A percentile compares a stretch with the other conserved stretches of the same genome.
phyloP scores from a whole-genome alignment of 2,888 invertebrate genomes.

The Stenolophus ochropezus region DNA sequence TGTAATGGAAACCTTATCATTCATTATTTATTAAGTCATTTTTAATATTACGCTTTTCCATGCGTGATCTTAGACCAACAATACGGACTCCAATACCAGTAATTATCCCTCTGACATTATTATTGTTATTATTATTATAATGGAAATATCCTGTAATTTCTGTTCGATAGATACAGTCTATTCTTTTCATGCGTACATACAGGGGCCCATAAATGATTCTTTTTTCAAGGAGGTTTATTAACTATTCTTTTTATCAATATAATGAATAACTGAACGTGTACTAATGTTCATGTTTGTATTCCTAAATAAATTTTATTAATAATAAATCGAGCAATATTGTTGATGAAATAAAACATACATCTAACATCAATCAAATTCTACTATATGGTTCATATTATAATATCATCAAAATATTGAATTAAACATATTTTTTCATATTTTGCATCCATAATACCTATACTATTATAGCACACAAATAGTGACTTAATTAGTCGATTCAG shows the following conservation, averaged over 20 bases:
- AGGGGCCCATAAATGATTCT: not conserved
- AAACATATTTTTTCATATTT: too few species aligned
- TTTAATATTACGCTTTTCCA: slow-evolving; percentile 68
- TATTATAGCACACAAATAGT: too few species aligned
- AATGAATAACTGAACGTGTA: not conserved
- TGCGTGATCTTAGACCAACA: slow-evolving; percentile 59
- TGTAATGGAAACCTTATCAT: slow-evolving; percentile 63
- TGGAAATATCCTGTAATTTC: slow-evolving; percentile 48
- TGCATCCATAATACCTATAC: too few species aligned
- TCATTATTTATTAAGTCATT: slow-evolving; percentile 72
- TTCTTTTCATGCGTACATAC: slow-evolving; percentile 43
- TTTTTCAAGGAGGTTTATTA: slow-evolving; percentile 27
- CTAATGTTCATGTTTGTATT: slow-evolving; percentile 21
- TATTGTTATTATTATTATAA: slow-evolving; percentile 53
- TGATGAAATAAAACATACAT: too few species aligned
- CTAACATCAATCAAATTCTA: too few species aligned
- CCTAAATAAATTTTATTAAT: not conserved
- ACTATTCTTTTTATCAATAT: slow-evolving; percentile 28
- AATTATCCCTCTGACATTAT: slow-evolving; percentile 35
- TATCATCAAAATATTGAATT: too few species aligned
- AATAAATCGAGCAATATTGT: too few species aligned
- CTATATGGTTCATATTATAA: too few species aligned
- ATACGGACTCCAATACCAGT: slow-evolving; percentile 40
- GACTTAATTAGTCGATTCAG: too few species aligned
- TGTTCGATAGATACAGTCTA: slow-evolving; percentile 29